Base-by-base conservation (phyloP, 2,113 vertebrate genomes). In the Lepisosteus oculatus region DNA sequence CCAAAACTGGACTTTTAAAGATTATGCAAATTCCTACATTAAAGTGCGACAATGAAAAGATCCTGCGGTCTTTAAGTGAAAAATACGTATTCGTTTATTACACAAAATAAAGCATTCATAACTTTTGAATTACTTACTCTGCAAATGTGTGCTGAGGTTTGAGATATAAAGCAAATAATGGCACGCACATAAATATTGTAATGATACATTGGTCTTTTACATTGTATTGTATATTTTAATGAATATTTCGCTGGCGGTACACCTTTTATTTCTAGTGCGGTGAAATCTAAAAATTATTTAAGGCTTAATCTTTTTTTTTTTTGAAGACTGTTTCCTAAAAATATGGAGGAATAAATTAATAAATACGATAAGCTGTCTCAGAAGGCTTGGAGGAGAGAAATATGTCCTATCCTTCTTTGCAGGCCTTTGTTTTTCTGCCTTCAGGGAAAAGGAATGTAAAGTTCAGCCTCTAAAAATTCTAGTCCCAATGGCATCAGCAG, bases 351-450 rank as follows among this genome's bases (percentile, higher is more conserved):
- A 47, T 29, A 57, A 44, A 42, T 54, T 41, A 29, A 59, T 59
- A 59, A 59, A 59, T 59, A 59, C 12, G n/a, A 59, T 59, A n/a
- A 51, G 47, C 47, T 51, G 2, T 51, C 47, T 9, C n/a, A 6
- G 13, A 54, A 74, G 62, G 70, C 47, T 54, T 41, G 79, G 73
- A 54, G 68, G 63, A 55, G 11, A 73, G 74, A 0, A 43, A 70
- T 72, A 69, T n/a, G 43, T 64, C 59, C 47, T 70, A 0, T 63
- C 45, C 74, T 61, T 41, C 71, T 79, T 78, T 43, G 4, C 61
- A 78, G 80, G 71, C 83, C 84, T 79, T 85, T 69, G 6, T 84
- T 86, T 67, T 75, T 81, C 74, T 82, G 80, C 79, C 77, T 83
- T 42, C 73, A 75, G 83, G 73, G 83, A 87, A 45, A 57, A 66